These are phyloP conservation scores for Microcebus tavaratra DNA, from an alignment of 2,113 vertebrate genomes.

Conservation along the genomic window DNA sequence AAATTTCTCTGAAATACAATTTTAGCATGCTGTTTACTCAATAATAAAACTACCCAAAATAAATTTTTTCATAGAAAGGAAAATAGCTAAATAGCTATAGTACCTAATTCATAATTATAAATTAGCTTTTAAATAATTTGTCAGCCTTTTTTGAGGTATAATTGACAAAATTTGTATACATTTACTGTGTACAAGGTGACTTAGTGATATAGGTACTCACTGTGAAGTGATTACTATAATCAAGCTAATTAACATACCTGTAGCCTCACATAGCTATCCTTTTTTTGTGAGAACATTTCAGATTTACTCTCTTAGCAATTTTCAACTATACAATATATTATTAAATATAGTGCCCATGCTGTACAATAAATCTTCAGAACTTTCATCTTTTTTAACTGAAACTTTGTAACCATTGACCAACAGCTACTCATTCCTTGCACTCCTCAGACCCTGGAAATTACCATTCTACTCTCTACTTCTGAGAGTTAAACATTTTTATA, in stretches of 20 bases:
- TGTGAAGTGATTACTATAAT: not conserved
- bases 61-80: not conserved
- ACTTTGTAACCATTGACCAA: not conserved
- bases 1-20: not conserved
- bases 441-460: not conserved
- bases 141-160: not conserved
- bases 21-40: not conserved
- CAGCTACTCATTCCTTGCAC: not conserved
- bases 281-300: not conserved
- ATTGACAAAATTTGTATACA: not conserved
- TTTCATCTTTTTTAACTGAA: not conserved
- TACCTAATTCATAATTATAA: not conserved
- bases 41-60: not conserved
- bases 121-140: not conserved
- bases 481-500: not conserved
- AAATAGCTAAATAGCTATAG: not conserved
- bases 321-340: not conserved
- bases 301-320: not conserved
- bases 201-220: not conserved
- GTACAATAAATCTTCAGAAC: not conserved
- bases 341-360: not conserved
- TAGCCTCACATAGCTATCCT: not conserved
- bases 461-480: not conserved
- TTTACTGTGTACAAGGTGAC: not conserved
- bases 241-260: not conserved